Conservation (phyloP, 2,888 invertebrate species). For the Daptonema setosum region DNA sequence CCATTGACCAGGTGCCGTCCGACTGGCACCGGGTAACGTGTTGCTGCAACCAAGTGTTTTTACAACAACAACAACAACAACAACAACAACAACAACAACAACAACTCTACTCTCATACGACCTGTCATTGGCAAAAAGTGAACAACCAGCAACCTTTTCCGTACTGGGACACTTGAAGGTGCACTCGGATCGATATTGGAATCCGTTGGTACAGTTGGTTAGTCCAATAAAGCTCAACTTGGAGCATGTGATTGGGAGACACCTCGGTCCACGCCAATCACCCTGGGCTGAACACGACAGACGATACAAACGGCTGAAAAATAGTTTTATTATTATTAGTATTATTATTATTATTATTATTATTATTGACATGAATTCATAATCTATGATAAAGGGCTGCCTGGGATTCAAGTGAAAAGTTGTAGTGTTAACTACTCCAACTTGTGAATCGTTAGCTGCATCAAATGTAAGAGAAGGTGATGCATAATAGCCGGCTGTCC, state of each 20-base stretch:
- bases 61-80: too few relatives aligned
- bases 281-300: conserved; percentile 4
- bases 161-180: conserved; percentile 4
- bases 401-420: too few relatives aligned
- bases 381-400: too few relatives aligned
- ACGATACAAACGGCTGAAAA: not conserved
- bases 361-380: too few relatives aligned
- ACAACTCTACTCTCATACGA: too few relatives aligned
- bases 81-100: too few relatives aligned
- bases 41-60: not conserved
- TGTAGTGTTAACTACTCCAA: too few relatives aligned
- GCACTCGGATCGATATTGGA: conserved; percentile 5
- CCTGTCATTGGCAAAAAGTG: not conserved
- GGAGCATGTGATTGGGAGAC: conserved; percentile 1
- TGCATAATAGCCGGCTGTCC: too few relatives aligned
- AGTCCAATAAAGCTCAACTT: conserved; percentile 1
- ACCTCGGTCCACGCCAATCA: conserved; percentile 6
- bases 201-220: conserved; percentile 7
- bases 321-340: too few relatives aligned
- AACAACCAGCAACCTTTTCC: not conserved
- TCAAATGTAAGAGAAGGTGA: too few relatives aligned
- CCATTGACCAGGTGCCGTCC: not conserved
- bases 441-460: too few relatives aligned
- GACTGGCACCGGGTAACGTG: not conserved
- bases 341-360: too few relatives aligned